Conservation (phyloP, 2,797 vertebrate genomes). For the Adrianichthys oophorus region DNA sequence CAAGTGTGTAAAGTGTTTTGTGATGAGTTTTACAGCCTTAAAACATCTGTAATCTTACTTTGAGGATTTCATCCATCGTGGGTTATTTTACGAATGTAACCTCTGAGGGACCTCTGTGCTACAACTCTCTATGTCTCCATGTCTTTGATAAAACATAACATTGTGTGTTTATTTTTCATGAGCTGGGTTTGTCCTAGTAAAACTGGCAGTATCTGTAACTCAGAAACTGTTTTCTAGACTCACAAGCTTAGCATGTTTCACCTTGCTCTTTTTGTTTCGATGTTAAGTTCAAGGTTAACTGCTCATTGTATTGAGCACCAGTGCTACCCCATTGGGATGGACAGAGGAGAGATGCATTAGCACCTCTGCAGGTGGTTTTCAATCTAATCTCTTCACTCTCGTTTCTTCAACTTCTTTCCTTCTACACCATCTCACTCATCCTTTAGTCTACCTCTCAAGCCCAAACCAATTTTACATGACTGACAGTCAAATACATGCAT, state of each 20-base stretch:
- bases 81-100: no score
- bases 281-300: constrained; percentile 78
- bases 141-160: no score
- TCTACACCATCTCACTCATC: constrained; percentile 27
- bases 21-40: no score
- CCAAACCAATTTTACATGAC: constrained; percentile 32
- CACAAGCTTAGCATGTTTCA: constrained; percentile 33
- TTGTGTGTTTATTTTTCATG: background rate
- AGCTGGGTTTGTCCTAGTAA: background rate
- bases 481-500: constrained; percentile 32
- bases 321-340: constrained; percentile 50
- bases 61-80: no score
- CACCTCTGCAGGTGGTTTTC: constrained; percentile 74
- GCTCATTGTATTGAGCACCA: constrained; percentile 75
- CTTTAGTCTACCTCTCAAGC: constrained; percentile 37
- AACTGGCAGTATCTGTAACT: constrained; percentile 11
- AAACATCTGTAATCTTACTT: no score
- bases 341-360: constrained; percentile 76
- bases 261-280: constrained; percentile 36
- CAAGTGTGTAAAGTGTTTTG: no score
- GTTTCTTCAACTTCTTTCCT: constrained; percentile 27
- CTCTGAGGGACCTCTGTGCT: constrained; percentile 23
- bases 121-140: constrained; percentile 10
- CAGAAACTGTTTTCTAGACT: constrained; percentile 19
- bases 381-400: constrained; percentile 60